A percentile compares a stretch with the other conserved stretches of the same genome.
These are phyloP conservation scores for Troides oblongomaculatus DNA, from an alignment of 2,888 invertebrate species.

Conservation along the genomic window DNA sequence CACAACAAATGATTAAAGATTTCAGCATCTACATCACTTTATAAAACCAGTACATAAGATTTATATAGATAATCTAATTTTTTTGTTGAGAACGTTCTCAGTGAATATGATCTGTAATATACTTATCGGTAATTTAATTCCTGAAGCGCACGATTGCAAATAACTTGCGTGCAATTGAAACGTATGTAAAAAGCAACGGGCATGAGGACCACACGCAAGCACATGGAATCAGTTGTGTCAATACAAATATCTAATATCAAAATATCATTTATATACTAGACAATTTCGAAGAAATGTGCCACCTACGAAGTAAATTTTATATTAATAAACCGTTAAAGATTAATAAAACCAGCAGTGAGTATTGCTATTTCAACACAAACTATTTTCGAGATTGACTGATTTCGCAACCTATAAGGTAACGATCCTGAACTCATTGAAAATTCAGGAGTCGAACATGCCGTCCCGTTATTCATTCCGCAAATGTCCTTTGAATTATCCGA, in stretches of 20 bases:
- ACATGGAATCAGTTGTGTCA: background rate
- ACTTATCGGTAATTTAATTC: background rate
- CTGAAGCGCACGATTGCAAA: background rate
- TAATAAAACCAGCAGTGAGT: background rate
- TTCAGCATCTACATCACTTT: too few species aligned
- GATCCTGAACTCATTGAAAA: conserved; percentile 57
- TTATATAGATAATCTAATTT: too few species aligned
- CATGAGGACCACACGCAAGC: conserved; percentile 11
- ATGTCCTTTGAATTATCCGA: conserved; percentile 43
- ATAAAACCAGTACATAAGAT: too few species aligned
- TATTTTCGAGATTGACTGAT: conserved; percentile 17
- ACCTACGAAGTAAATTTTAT: background rate
- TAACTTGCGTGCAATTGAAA: background rate
- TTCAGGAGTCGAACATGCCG: conserved; percentile 65
- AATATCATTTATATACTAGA: background rate
- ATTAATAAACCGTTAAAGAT: background rate
- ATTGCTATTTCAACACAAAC: too few species aligned
- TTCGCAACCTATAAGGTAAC: conserved; percentile 38
- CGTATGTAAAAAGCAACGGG: background rate
- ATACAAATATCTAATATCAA: background rate
- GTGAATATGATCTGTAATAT: too few species aligned
- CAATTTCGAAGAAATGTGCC: too few species aligned
- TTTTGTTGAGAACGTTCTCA: too few species aligned
- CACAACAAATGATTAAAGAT: too few species aligned
- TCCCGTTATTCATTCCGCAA: conserved; percentile 63